phyloP scores from a whole-genome alignment of 2,888 invertebrate species.

The Arrhopalites spinosus region DNA sequence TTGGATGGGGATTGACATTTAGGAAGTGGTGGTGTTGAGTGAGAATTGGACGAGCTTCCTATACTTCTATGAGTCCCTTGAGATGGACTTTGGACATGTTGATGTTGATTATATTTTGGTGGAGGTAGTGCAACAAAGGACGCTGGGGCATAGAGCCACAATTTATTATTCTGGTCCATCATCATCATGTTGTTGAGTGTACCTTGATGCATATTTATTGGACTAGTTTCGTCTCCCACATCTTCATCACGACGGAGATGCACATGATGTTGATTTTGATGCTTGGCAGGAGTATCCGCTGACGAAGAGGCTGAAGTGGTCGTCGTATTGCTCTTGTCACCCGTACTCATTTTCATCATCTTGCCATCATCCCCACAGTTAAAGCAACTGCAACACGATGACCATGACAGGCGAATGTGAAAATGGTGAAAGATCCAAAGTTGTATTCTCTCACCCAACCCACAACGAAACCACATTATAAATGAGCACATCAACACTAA shows the following conservation, averaged over 20 bases:
- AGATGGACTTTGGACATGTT: neutral
- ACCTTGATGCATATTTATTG: neutral
- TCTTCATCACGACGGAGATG: constrained; percentile 20
- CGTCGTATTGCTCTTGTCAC: constrained; percentile 55
- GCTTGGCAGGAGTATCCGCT: constrained; percentile 49
- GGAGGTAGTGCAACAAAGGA: constrained; percentile 53
- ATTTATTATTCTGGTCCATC: constrained; percentile 9
- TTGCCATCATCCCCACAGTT: no score
- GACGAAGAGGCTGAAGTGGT: constrained; percentile 51
- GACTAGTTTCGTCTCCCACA: neutral
- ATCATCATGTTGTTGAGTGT: neutral
- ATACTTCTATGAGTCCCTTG: no score
- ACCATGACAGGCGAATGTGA: no score
- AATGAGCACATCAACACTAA: no score
- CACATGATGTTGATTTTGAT: neutral
- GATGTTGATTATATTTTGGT: constrained; percentile 47
- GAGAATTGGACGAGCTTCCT: neutral
- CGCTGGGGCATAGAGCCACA: constrained; percentile 50
- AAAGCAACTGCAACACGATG: no score
- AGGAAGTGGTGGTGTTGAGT: neutral
- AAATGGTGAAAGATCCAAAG: no score
- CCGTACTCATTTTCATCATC: no score
- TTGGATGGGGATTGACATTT: constrained; percentile 32
- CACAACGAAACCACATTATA: no score
- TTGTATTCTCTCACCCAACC: no score